A percentile compares a stretch with the other conserved stretches of the same genome.
These are phyloP conservation scores for Hesperia comma DNA, from an alignment of 2,888 invertebrate genomes.

Conservation along the genomic window DNA sequence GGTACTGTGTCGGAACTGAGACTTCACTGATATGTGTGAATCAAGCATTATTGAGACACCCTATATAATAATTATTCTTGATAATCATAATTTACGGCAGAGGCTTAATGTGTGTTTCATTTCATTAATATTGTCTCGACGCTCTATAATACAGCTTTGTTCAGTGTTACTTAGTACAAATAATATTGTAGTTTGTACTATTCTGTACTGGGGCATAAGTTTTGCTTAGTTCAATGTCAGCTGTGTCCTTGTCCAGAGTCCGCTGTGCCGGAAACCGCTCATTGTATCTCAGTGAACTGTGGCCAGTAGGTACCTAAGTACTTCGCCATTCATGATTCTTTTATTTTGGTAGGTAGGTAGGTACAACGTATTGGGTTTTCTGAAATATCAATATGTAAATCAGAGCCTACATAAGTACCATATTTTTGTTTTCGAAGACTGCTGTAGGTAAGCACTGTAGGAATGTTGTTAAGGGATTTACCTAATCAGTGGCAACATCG, in stretches of 20 bases:
- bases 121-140: no score
- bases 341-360: no score
- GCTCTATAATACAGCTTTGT: not conserved
- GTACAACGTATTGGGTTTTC: not conserved
- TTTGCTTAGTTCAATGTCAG: conserved; percentile 46
- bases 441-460: no score
- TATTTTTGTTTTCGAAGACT: not conserved
- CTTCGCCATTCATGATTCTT: not conserved
- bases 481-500: no score
- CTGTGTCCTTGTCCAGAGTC: conserved; percentile 68
- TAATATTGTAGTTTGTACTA: no score
- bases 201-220: not conserved
- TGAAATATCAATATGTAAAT: not conserved
- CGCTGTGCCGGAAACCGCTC: conserved; percentile 51
- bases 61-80: no score
- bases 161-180: not conserved
- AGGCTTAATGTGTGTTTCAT: not conserved
- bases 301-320: no score
- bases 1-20: no score
- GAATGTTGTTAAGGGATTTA: no score
- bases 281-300: conserved; percentile 75
- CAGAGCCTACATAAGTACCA: no score
- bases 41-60: no score
- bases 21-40: no score
- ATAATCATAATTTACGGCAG: not conserved